Evolutionary conservation across 1,140 invertebrate genomes (phyloP).

Genomic region (Drosophila saltans): DNA sequence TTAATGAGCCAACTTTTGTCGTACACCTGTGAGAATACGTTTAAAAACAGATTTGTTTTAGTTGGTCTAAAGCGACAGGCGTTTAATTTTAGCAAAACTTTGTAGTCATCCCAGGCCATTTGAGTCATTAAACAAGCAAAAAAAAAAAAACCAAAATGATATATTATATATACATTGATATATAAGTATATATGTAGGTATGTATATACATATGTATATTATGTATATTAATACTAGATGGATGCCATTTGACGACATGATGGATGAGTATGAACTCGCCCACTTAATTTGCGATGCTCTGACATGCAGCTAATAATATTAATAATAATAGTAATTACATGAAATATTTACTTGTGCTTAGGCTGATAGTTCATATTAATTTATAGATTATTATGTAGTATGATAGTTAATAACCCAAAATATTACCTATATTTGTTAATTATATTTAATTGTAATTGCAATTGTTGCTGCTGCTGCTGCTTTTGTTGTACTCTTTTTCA

Average conservation of each 20-base stretch:
- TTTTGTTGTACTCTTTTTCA: conserved; percentile 34
- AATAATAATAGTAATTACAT: conserved; percentile 14
- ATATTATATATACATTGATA: too few relatives aligned
- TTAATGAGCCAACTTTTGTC: conserved; percentile 77
- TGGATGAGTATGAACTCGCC: conserved; percentile 33
- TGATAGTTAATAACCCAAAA: too few relatives aligned
- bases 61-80: conserved; percentile 53
- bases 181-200: too few relatives aligned
- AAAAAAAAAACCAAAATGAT: neutral
- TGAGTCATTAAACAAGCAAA: conserved; percentile 35
- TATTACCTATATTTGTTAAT: neutral
- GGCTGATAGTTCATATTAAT: too few relatives aligned
- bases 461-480: too few relatives aligned
- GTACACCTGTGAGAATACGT: conserved; percentile 77
- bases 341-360: too few relatives aligned
- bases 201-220: too few relatives aligned
- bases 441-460: too few relatives aligned
- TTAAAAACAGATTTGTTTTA: conserved; percentile 78
- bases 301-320: conserved; percentile 49
- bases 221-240: too few relatives aligned
- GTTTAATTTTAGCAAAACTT: conserved; percentile 66
- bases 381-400: too few relatives aligned
- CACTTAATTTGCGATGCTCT: conserved; percentile 43
- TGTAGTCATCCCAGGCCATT: conserved; percentile 31
- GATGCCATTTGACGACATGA: conserved; percentile 30